Percentiles rank a stretch among this genome's conserved stretches.
phyloP scores from a whole-genome alignment of 2,797 vertebrate species.

The Alcedo quadribrachys region DNA sequence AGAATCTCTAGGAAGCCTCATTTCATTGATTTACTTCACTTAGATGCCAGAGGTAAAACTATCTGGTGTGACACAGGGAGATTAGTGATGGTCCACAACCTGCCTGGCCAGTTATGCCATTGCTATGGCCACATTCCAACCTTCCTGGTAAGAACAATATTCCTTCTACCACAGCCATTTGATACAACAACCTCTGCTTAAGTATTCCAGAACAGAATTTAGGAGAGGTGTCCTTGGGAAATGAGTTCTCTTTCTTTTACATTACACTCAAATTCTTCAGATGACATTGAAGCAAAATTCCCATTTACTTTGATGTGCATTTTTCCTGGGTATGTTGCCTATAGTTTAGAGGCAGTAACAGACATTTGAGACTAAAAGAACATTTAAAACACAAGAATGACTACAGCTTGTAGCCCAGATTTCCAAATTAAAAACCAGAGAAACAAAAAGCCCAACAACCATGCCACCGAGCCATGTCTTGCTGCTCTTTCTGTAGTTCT shows the following conservation, averaged over 20 bases:
- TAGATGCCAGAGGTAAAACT: not conserved
- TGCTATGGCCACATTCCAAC: not conserved
- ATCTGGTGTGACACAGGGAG: not conserved
- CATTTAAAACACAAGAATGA: not conserved
- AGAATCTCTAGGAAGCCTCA: constrained; percentile 3
- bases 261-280: not conserved
- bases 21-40: not conserved
- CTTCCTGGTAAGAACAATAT: not conserved
- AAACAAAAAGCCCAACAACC: not conserved
- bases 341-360: not conserved
- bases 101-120: not conserved
- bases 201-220: not conserved
- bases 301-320: not conserved
- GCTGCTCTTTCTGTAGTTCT: not conserved
- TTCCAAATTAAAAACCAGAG: not conserved
- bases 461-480: not conserved
- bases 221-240: not conserved
- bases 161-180: not conserved
- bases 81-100: not conserved
- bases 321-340: not conserved
- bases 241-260: not conserved
- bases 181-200: not conserved
- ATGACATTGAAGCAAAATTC: not conserved
- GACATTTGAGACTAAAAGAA: not conserved
- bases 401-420: not conserved